Conservation (phyloP, 2,797 vertebrate species). For the Poliocrania exsul region DNA sequence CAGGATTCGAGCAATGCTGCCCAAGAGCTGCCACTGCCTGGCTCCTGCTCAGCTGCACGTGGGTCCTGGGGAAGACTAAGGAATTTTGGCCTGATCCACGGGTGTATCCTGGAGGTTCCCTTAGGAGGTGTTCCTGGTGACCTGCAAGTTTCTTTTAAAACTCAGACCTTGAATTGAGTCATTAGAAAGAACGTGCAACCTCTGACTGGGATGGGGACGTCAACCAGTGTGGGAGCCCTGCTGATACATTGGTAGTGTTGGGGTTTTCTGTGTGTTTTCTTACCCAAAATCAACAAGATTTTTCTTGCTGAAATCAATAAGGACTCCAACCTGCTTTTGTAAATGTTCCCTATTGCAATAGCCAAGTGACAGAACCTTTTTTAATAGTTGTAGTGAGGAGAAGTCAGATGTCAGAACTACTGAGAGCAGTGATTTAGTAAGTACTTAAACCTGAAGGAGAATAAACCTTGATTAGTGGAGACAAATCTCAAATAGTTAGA, state of each 20-base stretch:
- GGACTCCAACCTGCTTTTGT: background rate
- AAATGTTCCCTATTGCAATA: background rate
- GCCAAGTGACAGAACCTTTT: background rate
- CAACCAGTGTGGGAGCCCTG: accelerated
- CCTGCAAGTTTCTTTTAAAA: background rate
- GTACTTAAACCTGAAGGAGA: background rate
- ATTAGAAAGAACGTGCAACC: background rate
- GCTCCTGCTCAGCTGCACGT: background rate
- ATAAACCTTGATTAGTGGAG: background rate
- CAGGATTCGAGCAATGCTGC: background rate
- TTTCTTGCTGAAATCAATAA: background rate
- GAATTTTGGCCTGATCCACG: background rate
- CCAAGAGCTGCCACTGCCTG: accelerated
- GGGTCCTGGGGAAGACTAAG: background rate
- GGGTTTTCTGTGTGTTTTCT: background rate
- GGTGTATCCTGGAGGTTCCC: background rate
- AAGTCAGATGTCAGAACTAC: background rate
- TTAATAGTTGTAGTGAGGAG: background rate
- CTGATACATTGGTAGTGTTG: background rate
- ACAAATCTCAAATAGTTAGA: background rate
- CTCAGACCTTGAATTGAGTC: background rate
- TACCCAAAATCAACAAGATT: background rate
- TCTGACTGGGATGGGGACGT: accelerated
- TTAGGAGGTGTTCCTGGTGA: background rate
- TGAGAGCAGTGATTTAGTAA: background rate